Base-by-base conservation (phyloP, 1,140 invertebrate genomes). In the Heliconius eleuchia region DNA sequence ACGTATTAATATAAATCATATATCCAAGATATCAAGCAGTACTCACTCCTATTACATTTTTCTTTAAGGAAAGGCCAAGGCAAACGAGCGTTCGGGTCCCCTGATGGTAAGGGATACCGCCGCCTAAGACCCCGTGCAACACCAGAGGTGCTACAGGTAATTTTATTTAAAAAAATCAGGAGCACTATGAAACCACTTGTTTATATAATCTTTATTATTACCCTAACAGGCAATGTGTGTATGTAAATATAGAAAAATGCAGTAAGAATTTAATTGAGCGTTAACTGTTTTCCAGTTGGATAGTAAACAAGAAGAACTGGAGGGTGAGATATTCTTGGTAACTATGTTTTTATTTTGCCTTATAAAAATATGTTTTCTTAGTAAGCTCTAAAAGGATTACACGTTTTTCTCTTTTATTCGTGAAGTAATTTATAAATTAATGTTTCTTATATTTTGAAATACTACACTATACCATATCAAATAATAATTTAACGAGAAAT, bases 191-290 rank as follows among this genome's bases (percentile, higher is more conserved):
- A 66, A 30, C 2, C 23, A 23, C n/a, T 57, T 60, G 2, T 66
- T 13, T 6, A 60, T 66, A 23, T 60, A 7, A 23, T 60, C 57
- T 7, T 60, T 23, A 23, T 60, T 60, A 60, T n/a, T 27, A 66
- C 13, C 23, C 27, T 66, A 66, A 11, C 13, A 66, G 60, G 13
- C 27, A 66, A 30, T 66, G 18, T 6, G 50, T 52, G 50, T 52
- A 52, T 52, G 11, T 66, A 66, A 66, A 66, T 66, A 66, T 66
- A 66, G 60, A 66, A 66, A 66, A 66, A 66, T 66, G 60, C 60
- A 66, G 23, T 66, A 66, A 66, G 60, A 66, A 66, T 66, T 66
- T 66, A 66, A 66, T 30, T 66, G 13, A 66, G 60, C 60, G 27
- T 66, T 66, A 66, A 66, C 11, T 30, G 60, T 66, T 66, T 66